Conservation (phyloP, 64 coral and sea anemone species). For the Dendronephthya gigantea region DNA sequence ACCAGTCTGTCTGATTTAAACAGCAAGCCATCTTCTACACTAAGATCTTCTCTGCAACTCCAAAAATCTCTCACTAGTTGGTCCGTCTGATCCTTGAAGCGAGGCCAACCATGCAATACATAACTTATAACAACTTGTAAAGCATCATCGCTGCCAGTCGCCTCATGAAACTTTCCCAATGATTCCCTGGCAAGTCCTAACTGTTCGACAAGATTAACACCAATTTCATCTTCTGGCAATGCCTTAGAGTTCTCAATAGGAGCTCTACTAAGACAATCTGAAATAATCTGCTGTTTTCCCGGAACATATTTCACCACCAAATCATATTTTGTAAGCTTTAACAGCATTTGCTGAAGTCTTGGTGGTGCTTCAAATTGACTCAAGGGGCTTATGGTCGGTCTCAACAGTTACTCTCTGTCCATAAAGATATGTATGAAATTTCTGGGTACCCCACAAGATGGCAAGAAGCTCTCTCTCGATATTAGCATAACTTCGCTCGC, state of each 20-base stretch:
- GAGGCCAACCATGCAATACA: constrained; percentile 27
- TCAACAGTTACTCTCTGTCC: background rate
- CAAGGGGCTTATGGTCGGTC: background rate
- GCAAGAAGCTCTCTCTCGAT: background rate
- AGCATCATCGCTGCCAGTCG: constrained; percentile 23
- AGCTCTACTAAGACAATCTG: background rate
- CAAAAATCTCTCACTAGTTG: too few species aligned
- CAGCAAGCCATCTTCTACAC: too few species aligned
- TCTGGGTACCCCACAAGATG: background rate
- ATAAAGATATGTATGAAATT: background rate
- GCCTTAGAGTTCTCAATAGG: background rate
- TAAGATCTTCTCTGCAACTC: too few species aligned
- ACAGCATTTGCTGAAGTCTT: background rate
- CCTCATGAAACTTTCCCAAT: constrained; percentile 1
- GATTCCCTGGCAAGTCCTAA: background rate
- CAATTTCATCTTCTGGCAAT: background rate
- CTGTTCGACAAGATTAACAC: background rate
- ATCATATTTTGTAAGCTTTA: background rate
- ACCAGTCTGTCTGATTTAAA: too few species aligned
- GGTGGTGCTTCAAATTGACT: background rate
- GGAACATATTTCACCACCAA: background rate
- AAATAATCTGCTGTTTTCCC: background rate
- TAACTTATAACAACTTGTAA: constrained; percentile 40
- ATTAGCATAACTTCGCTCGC: background rate
- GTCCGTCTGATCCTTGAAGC: constrained; percentile 10